Evolutionary conservation across 2,888 invertebrate species (phyloP).

Genomic region (Ecdyonurus torrentis): DNA sequence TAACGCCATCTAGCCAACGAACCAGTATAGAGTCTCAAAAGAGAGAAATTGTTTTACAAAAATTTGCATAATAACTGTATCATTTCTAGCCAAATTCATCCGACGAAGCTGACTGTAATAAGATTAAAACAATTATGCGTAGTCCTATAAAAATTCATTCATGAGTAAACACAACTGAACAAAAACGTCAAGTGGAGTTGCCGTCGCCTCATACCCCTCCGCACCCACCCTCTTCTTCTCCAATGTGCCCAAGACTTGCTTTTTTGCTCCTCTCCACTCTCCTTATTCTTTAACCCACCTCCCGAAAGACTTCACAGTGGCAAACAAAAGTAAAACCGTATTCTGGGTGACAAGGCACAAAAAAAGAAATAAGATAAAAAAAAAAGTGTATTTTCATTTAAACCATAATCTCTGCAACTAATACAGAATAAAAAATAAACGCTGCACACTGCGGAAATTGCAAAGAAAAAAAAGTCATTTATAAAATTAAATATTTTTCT

Average conservation of each 20-base stretch:
- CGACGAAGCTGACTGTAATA: constrained; percentile 5
- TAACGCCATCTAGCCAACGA: background rate
- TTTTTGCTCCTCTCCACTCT: too few relatives aligned
- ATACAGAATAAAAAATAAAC: too few relatives aligned
- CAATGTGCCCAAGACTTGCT: too few relatives aligned
- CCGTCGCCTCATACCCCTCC: background rate
- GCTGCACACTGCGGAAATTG: too few relatives aligned
- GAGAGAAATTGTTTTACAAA: constrained; percentile 1
- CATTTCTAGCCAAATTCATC: constrained; percentile 8
- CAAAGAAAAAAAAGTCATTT: too few relatives aligned
- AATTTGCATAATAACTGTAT: constrained; percentile 9
- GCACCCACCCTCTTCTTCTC: background rate
- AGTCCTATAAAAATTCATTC: constrained; percentile 7
- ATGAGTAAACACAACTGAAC: constrained; percentile 6
- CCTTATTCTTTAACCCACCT: too few relatives aligned
- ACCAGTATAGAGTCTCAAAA: background rate
- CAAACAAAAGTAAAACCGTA: background rate
- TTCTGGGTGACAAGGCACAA: background rate
- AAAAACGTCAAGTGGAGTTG: background rate
- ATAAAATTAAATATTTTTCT: too few relatives aligned
- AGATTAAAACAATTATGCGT: constrained; percentile 8
- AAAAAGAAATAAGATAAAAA: too few relatives aligned
- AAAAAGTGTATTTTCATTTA: too few relatives aligned
- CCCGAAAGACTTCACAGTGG: background rate
- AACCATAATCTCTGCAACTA: too few relatives aligned